Conservation (phyloP, 2,113 vertebrate species). For the Alouatta palliata region DNA sequence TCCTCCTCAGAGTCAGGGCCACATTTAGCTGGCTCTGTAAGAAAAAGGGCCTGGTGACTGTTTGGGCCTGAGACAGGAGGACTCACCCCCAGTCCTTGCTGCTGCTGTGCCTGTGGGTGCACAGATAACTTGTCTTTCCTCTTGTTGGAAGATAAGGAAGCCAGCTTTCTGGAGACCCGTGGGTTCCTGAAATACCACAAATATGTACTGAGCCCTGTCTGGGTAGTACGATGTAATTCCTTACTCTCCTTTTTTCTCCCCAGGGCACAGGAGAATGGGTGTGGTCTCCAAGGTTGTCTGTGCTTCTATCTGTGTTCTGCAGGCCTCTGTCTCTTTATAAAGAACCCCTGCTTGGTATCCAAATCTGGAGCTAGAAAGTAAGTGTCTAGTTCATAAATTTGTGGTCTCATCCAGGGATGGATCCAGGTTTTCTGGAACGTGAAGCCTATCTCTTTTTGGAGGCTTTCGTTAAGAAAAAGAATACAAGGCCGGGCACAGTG, state of each 20-base stretch:
- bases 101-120: background rate
- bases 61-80: background rate
- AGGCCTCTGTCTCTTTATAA: background rate
- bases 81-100: background rate
- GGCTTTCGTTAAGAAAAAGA: background rate
- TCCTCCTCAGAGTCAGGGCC: background rate
- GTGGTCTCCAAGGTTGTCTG: background rate
- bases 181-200: background rate
- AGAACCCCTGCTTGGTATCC: background rate
- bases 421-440: background rate
- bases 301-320: background rate
- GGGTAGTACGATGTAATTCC: background rate
- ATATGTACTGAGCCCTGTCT: background rate
- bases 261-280: background rate
- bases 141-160: background rate
- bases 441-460: background rate
- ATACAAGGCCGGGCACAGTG: background rate
- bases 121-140: background rate
- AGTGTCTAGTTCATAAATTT: conserved; percentile 1
- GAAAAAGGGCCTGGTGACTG: background rate
- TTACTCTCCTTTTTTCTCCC: background rate
- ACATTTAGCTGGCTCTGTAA: background rate
- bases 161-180: background rate
- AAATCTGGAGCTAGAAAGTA: background rate
- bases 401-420: background rate